Evolutionary conservation across 1,140 invertebrate species (phyloP).

Genomic region (Neotoxoptera formosana): DNA sequence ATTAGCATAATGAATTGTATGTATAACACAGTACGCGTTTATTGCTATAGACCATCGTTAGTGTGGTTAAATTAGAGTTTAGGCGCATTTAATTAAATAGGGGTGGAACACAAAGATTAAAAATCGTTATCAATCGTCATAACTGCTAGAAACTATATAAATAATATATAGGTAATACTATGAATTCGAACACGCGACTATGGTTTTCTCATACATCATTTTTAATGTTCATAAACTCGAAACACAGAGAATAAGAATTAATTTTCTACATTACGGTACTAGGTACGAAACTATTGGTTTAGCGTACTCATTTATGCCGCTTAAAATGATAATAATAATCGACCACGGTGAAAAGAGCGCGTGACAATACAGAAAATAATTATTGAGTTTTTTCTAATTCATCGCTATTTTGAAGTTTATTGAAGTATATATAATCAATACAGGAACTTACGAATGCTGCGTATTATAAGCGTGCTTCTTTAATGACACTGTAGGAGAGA

Average conservation of each 20-base stretch:
- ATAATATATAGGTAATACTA: not conserved
- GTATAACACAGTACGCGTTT: not conserved
- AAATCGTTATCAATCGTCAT: not conserved
- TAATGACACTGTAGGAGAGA: not conserved
- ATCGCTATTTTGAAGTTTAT: not conserved
- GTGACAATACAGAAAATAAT: not conserved
- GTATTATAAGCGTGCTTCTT: not conserved
- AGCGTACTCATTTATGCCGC: not conserved
- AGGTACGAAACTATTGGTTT: conserved; percentile 45
- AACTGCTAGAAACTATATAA: not conserved
- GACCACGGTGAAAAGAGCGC: not conserved
- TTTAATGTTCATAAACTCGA: conserved; percentile 14
- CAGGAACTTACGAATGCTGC: not conserved
- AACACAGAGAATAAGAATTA: conserved; percentile 20
- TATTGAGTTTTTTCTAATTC: not conserved
- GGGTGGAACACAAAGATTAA: not conserved
- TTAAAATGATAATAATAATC: conserved; percentile 20
- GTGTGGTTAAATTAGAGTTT: not conserved
- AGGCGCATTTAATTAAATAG: not conserved
- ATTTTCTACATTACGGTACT: conserved; percentile 23
- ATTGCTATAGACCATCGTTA: not conserved
- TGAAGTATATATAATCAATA: not conserved
- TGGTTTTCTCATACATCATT: conserved; percentile 15
- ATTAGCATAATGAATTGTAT: no score
- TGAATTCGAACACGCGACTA: not conserved